Conservation (phyloP, 1,140 invertebrate genomes). For the Ceratosolen solmsi region DNA sequence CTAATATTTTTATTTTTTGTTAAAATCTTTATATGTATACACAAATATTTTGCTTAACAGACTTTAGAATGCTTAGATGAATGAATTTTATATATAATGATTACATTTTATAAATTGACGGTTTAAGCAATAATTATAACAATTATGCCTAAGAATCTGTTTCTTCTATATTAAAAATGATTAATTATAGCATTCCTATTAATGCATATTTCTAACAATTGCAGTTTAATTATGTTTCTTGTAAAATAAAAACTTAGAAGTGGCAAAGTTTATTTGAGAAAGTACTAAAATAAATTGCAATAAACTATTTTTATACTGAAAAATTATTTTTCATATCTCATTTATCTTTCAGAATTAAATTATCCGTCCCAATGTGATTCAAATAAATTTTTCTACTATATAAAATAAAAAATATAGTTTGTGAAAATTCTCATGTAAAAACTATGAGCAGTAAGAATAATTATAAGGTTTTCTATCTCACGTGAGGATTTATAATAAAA, state of each 20-base stretch:
- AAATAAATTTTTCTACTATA: constrained; percentile 22
- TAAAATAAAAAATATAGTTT: constrained; percentile 17
- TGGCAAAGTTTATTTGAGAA: constrained; percentile 27
- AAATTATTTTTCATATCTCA: constrained; percentile 34
- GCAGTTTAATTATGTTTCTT: constrained; percentile 39
- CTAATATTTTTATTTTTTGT: constrained; percentile 50
- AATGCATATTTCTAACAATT: constrained; percentile 55
- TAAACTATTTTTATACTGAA: constrained; percentile 53
- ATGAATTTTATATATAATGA: constrained; percentile 46
- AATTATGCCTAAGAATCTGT: constrained; percentile 44
- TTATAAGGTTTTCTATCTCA: neutral
- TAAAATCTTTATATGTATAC: constrained; percentile 48
- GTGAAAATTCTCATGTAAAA: neutral
- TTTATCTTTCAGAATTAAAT: constrained; percentile 17
- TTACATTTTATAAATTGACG: constrained; percentile 33
- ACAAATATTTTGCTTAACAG: constrained; percentile 44
- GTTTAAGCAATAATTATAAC: constrained; percentile 40
- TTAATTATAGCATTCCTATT: constrained; percentile 56
- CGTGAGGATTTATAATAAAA: constrained; percentile 1
- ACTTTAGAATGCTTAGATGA: constrained; percentile 43
- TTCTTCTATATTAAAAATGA: constrained; percentile 36
- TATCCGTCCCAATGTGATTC: constrained; percentile 16
- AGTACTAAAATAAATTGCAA: constrained; percentile 35
- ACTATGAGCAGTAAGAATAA: neutral
- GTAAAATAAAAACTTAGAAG: constrained; percentile 35